phyloP scores from a whole-genome alignment of 1,140 invertebrate species.

The Drosophila ercepeae region DNA sequence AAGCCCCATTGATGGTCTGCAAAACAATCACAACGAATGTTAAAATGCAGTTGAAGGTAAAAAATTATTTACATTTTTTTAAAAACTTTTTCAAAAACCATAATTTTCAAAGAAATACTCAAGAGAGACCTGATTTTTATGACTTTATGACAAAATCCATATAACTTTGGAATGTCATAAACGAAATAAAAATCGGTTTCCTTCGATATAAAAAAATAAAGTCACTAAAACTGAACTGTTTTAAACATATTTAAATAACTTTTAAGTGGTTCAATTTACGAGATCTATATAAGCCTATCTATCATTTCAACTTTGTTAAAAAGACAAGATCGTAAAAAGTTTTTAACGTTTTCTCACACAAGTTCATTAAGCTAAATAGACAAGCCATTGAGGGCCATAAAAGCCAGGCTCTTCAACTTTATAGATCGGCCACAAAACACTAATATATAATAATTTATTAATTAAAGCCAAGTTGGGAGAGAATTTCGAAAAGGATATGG shows the following conservation, averaged over 20 bases:
- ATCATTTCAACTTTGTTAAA: conserved; percentile 38
- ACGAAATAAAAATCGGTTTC: no score
- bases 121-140: no score
- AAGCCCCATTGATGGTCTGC: conserved; percentile 62
- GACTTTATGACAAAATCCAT: no score
- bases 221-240: conserved; percentile 12
- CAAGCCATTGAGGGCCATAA: conserved; percentile 42
- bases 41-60: conserved; percentile 72
- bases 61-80: neutral
- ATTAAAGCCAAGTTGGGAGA: neutral
- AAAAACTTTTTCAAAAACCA: no score
- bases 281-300: conserved; percentile 43
- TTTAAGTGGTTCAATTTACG: conserved; percentile 39
- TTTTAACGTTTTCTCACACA: conserved; percentile 53
- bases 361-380: conserved; percentile 64
- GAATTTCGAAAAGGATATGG: neutral
- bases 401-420: conserved; percentile 37
- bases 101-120: no score
- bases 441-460: conserved; percentile 39
- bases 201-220: conserved; percentile 15
- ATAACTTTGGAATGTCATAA: neutral
- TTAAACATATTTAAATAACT: conserved; percentile 26
- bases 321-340: conserved; percentile 55
- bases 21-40: conserved; percentile 52
- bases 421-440: conserved; percentile 35